phyloP scores from a whole-genome alignment of 1,140 invertebrate species.

The Galleria mellonella region DNA sequence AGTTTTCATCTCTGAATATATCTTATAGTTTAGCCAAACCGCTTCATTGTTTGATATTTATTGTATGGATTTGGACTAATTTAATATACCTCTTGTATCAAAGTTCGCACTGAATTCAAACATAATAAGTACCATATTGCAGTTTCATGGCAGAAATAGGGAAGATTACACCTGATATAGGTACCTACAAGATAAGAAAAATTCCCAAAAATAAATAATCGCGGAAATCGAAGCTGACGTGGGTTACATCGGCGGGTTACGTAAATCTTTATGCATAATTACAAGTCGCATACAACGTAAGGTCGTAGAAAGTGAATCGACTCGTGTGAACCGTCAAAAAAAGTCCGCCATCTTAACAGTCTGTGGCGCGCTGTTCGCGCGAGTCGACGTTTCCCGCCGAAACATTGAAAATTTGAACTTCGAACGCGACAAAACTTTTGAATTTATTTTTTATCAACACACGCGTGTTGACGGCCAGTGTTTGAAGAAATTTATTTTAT shows the following conservation, averaged over 20 bases:
- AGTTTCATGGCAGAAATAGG: too few relatives aligned
- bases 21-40: too few relatives aligned
- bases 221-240: constrained; percentile 50
- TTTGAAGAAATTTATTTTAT: constrained; percentile 15
- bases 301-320: constrained; percentile 73
- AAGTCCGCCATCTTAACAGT: constrained; percentile 67
- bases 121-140: too few relatives aligned
- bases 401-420: constrained; percentile 32
- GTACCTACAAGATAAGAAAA: not conserved
- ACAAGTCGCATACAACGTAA: constrained; percentile 64
- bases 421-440: constrained; percentile 29
- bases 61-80: too few relatives aligned
- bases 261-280: constrained; percentile 69
- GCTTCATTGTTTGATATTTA: too few relatives aligned
- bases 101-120: too few relatives aligned
- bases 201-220: constrained; percentile 20
- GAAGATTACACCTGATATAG: too few relatives aligned
- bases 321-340: constrained; percentile 72
- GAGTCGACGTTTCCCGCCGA: constrained; percentile 57
- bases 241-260: constrained; percentile 60
- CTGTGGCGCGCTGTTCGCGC: constrained; percentile 53
- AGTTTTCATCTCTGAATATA: too few relatives aligned
- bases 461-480: constrained; percentile 34
- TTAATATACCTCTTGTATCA: too few relatives aligned
- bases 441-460: constrained; percentile 32